Conservation (phyloP, 2,888 invertebrate genomes). For the Euplagia quadripunctaria region DNA sequence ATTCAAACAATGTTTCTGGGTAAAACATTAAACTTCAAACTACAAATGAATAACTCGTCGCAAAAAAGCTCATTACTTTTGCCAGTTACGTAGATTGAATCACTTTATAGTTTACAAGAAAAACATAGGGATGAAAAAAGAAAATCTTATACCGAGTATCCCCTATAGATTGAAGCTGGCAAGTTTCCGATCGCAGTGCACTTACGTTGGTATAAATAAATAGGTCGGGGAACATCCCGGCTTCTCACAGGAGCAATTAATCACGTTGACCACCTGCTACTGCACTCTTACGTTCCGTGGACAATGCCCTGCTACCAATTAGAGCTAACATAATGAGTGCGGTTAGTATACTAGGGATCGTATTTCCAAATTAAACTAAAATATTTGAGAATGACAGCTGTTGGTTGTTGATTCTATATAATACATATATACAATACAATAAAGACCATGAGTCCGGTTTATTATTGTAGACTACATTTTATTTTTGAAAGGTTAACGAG, state of each 20-base stretch:
- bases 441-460: no score
- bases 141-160: constrained; percentile 55
- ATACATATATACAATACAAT: no score
- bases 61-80: constrained; percentile 39
- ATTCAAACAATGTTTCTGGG: constrained; percentile 13
- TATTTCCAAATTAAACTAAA: background rate
- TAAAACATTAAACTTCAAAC: constrained; percentile 1
- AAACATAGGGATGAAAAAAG: constrained; percentile 51
- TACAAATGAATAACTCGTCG: constrained; percentile 10
- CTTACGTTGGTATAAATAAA: constrained; percentile 69
- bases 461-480: no score
- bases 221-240: constrained; percentile 67
- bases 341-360: constrained; percentile 3
- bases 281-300: constrained; percentile 66
- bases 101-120: constrained; percentile 46
- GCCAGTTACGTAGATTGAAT: constrained; percentile 50
- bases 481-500: no score
- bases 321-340: constrained; percentile 36
- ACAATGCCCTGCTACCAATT: constrained; percentile 60
- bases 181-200: constrained; percentile 62
- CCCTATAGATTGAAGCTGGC: constrained; percentile 59
- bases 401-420: background rate
- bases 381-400: background rate
- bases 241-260: constrained; percentile 75
- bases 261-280: constrained; percentile 78